Base-by-base conservation (phyloP, 2,113 vertebrate species). In the Hypomesus transpacificus region DNA sequence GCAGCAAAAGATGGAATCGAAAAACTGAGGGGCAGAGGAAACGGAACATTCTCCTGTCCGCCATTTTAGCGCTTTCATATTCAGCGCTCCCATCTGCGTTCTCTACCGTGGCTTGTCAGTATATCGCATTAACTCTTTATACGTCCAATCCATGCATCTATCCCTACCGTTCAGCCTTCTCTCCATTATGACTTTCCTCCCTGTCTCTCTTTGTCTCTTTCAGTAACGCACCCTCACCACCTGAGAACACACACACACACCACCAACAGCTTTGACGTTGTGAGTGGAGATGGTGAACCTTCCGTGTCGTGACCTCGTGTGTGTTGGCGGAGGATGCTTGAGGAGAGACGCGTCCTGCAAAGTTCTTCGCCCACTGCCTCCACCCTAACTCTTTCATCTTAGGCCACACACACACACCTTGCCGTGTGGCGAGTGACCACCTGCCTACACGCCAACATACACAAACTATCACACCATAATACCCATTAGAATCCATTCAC, bases 1-100 rank as follows among this genome's bases (percentile, higher is more conserved):
- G 69, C 50, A 77, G 78, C 73, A 71, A 52, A 74, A 75, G 75
- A 73, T 71, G 56, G 68, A 81, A 69, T 59, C 70, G 78, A 68
- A 82, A 76, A 87, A 89, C 79, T 85, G 84, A 86, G 73, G 73
- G 83, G 24, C 16, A 88, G 84, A 77, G 85, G 76, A 80, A 75
- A 77, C 67, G 75, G 0, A 21, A 58, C 75, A 9, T 21, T 17
- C 24, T n/a, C 51, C 24, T 71, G 70, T 67, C 69, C 85, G 79
- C 84, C 84, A 87, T 87, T 86, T 81, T 86, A 22, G 17, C 14
- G 56, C 70, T 58, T 31, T 68, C 46, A 22, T 17, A 14, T 18
- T 51, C 66, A 76, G 68, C 18, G n/a, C 31, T 28, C 51, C 51
- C 21, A 73, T 59, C 34, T 18, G 72, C 9, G 39, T 78, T 81